Evolutionary conservation across 2,888 invertebrate species (phyloP).

Genomic region (Xiphydria camelus): DNA sequence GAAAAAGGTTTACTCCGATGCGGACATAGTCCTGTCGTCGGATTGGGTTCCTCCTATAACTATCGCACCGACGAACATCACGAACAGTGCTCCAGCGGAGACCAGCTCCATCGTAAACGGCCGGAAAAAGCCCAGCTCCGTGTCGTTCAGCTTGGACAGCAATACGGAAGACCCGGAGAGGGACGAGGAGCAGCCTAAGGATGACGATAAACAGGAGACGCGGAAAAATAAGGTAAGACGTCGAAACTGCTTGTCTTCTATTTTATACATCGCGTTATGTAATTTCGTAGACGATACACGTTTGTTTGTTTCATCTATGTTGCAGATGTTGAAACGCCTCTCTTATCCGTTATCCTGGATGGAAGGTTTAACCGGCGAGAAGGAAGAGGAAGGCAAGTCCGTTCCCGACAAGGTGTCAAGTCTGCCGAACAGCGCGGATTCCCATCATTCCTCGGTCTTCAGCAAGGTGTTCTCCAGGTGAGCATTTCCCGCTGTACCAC

Average conservation of each 20-base stretch:
- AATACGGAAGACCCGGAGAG: conserved; percentile 59
- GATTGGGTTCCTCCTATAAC: conserved; percentile 88
- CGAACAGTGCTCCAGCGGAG: no score
- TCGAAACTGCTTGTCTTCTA: no score
- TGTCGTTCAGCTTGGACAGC: conserved; percentile 73
- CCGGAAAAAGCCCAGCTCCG: conserved; percentile 72
- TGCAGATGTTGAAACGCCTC: conserved; percentile 88
- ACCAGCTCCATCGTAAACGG: conserved; percentile 62
- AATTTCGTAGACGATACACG: no score
- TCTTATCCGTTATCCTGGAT: conserved; percentile 92
- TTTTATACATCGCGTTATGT: no score
- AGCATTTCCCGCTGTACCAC: no score
- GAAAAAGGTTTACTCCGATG: conserved; percentile 82
- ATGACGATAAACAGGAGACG: conserved; percentile 58
- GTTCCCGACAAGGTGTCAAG: conserved; percentile 62
- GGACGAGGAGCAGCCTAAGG: conserved; percentile 58
- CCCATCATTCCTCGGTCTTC: conserved; percentile 76
- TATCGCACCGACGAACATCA: conserved; percentile 71
- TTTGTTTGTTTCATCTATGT: no score
- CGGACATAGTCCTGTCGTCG: conserved; percentile 83
- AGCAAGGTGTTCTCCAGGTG: conserved; percentile 92
- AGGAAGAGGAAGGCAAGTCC: conserved; percentile 64
- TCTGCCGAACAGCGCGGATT: conserved; percentile 65
- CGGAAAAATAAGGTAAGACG: conserved; percentile 83
- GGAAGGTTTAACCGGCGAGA: conserved; percentile 83